Evolutionary conservation across 1,140 invertebrate species (phyloP), one percentile per base, ranked within the genome.

Genomic region (Trichogramma pretiosum): DNA sequence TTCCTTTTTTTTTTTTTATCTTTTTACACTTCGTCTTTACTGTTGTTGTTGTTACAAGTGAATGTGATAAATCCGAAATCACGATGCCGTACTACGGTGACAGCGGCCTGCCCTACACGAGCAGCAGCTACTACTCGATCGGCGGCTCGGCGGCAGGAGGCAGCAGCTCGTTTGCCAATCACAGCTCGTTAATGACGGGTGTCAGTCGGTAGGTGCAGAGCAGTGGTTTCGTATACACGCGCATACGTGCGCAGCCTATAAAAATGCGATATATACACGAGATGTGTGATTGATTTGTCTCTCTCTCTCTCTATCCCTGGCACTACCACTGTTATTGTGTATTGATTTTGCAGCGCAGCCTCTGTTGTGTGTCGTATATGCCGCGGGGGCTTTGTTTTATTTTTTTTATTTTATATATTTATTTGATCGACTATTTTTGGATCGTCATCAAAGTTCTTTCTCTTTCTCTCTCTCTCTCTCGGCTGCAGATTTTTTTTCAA

Each of bases 121-220:
- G 19, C 28, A 38, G 30, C 24, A 23, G 33, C 37, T 17, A 37
- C 19, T 34, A 50, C 48, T 41, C 35, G 16, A 42, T 45, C 9
- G 43, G 49, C 11, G 36, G 36, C 19, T 22, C 43, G 37, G 26
- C 23, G 16, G 8, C 9, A 8, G 30, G 19, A 16, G 44, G 30
- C 24, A 23, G 33, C 37, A 18, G 42, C 19, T 34, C 21, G 42
- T 72, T 65, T 39, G 53, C 67, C 35, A 72, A 62, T 43, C 69
- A 72, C 46, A 72, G 69, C 44, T 72, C 69, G 1, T 38, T 72
- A 4, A 72, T 72, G 66, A 70, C 68, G 42, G 63, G 68, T 38
- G 58, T 57, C 21, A 59, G 57, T 50, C 66, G 68, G 69, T 72
- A 68, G 70, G 68, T 5, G 13, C 33, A 16, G 11, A n/a, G 16